These are phyloP conservation scores for Dynastes hyllus DNA, from an alignment of 2,888 invertebrate species.

Conservation along the genomic window DNA sequence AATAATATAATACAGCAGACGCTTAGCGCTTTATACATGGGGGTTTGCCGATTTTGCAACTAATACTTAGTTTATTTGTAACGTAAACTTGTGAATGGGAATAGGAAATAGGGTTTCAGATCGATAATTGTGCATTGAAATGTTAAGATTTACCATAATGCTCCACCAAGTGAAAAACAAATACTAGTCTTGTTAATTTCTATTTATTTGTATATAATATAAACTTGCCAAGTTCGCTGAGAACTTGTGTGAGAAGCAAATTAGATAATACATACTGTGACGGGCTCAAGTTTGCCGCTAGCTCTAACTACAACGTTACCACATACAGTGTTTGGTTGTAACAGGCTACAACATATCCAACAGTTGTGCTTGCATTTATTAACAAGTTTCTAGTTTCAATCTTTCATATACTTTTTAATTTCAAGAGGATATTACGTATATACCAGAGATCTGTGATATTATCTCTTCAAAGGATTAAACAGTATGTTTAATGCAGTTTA, in stretches of 20 bases:
- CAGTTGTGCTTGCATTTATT: constrained; percentile 43
- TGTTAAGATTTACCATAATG: neutral
- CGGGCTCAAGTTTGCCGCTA: constrained; percentile 46
- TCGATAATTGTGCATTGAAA: constrained; percentile 4
- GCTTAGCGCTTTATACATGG: neutral
- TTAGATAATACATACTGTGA: constrained; percentile 51
- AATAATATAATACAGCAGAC: constrained; percentile 16
- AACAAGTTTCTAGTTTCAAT: constrained; percentile 31
- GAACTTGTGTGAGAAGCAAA: constrained; percentile 44
- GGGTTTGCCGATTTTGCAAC: too few species aligned
- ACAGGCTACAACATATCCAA: constrained; percentile 24
- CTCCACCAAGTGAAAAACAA: constrained; percentile 9
- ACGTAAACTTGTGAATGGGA: too few species aligned
- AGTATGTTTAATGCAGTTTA: too few species aligned
- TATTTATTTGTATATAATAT: constrained; percentile 43
- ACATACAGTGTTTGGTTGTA: constrained; percentile 39
- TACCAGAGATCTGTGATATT: too few species aligned
- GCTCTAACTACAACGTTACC: constrained; percentile 31
- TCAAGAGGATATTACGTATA: too few species aligned
- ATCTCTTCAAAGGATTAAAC: too few species aligned
- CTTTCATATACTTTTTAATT: constrained; percentile 4
- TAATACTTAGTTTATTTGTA: too few species aligned
- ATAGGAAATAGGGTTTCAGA: too few species aligned
- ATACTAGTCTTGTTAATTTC: constrained; percentile 28
- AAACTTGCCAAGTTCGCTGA: constrained; percentile 20